Evolutionary conservation across 1,140 invertebrate genomes (phyloP).

Genomic region (Drosophila funebris): DNA sequence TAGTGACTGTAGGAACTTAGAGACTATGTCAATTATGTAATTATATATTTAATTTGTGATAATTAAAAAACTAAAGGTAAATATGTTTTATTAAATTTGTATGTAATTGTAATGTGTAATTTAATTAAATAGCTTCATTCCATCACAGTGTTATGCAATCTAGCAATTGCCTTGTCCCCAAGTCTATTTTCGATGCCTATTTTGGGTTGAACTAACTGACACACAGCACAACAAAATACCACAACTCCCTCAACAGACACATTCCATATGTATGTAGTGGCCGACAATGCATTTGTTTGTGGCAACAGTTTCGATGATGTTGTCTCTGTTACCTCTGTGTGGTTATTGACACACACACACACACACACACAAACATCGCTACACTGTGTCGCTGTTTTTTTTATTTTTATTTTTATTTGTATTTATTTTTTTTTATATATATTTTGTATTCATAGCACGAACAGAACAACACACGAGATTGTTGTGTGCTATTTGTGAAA

Average conservation of each 20-base stretch:
- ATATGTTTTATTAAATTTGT: too few relatives aligned
- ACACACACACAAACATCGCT: constrained; percentile 41
- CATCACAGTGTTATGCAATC: too few relatives aligned
- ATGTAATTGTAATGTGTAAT: too few relatives aligned
- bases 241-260: not conserved
- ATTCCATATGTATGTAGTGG: not conserved
- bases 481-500: constrained; percentile 61
- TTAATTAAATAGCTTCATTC: too few relatives aligned
- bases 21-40: too few relatives aligned
- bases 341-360: constrained; percentile 48
- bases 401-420: constrained; percentile 1
- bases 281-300: constrained; percentile 40
- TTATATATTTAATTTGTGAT: too few relatives aligned
- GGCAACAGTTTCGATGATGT: constrained; percentile 15
- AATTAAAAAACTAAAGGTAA: too few relatives aligned
- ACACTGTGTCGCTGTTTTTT: constrained; percentile 24
- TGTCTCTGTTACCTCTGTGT: constrained; percentile 18
- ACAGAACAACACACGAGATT: constrained; percentile 46
- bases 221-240: not conserved
- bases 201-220: not conserved
- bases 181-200: not conserved
- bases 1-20: too few relatives aligned
- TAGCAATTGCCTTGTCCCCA: not conserved
- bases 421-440: constrained; percentile 42
- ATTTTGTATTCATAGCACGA: constrained; percentile 66